Base-by-base conservation (phyloP, 1,140 invertebrate species). In the Stenopsyche tienmushanensis region DNA sequence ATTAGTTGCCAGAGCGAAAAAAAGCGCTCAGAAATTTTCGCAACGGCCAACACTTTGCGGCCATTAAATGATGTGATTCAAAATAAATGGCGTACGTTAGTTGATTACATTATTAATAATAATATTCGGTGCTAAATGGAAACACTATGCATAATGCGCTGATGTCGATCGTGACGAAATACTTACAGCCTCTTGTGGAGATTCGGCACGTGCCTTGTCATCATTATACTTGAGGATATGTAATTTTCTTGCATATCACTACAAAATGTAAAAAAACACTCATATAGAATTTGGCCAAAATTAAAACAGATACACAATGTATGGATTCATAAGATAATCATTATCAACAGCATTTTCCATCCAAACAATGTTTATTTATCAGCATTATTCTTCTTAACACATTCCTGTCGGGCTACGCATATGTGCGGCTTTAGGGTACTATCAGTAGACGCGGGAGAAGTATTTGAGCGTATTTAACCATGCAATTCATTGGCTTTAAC, bases 81-180 rank as follows among this genome's bases (percentile, higher is more conserved):
- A 49, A 49, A 49, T 49, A 49, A 49, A 49, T 49, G 45, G 17
- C 45, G 23, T 54, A 18, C 26, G 52, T 54, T 54, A 34, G 29
- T 54, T 54, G 52, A 54, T 54, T 54, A 34, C 52, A 54, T 54
- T 29, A 54, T 34, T 54, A 29, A 34, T 54, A 54, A 54, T 54
- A 54, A 54, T 15, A 34, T 54, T 54, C 52, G 52, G 52, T 52
- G 23, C 49, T n/a, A n/a, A n/a, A n/a, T n/a, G n/a, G n/a, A n/a
- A 49, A 15, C 39, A 54, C 52, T 15, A 25, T 34, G 26, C 23
- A 49, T 20, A 20, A 49, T 49, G 39, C 39, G 52, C 29, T 10
- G 1, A 17, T 49, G 42, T 5, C 5, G 42, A 1, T 21, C 23
- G 49, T 52, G 18, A 25, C 49, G 52, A 25, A 54, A 54, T n/a